Base-by-base conservation (phyloP, 2,113 vertebrate genomes). In the Crocuta crocuta region DNA sequence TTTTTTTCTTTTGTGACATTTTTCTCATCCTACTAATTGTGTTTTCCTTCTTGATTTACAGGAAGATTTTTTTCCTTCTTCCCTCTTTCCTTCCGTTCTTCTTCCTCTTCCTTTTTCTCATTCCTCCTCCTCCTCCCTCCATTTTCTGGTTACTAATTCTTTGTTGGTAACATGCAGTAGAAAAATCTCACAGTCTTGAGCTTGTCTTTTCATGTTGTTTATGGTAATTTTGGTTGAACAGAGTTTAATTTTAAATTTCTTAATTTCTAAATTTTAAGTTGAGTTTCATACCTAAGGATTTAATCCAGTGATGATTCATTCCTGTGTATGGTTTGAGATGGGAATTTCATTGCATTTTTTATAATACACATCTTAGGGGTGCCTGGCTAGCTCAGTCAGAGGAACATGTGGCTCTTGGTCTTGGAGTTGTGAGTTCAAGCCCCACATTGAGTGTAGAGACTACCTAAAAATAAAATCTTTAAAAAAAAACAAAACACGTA, bases 211-310 rank as follows among this genome's bases (percentile, higher is more conserved):
- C 10, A 35, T 89, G 89, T 85, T 71, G 7, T 96, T 85, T 94
- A 21, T 55, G 21, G 17, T 91, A 74, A 58, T 10, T 16, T 74
- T 45, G 86, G 11, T 73, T 85, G 50, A 94, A 39, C 10, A 73
- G n/a, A 65, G 23, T 83, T 82, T 92, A 58, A 92, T 95, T 71
- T 90, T 80, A 90, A 63, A 43, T 28, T 78, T 78, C 74, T 78
- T 78, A 48, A 78, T 78, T 48, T 48, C 43, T 78, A 94, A 73
- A 43, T 65, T 43, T 94, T 91, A 50, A 28, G 53, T 93, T 88
- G n/a, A 28, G 53, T 88, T 95, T 95, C 33, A 66, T 58, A 70
- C 17, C 43, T 68, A 73, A 92, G 13, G 26, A 43, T 88, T 94
- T 76, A 73, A 33, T 73, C 21, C 21, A 45, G 79, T 45, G 71